Percentiles rank a stretch among this genome's conserved stretches.
Evolutionary conservation across 2,113 vertebrate genomes (phyloP).

Genomic region (Sinocyclocheilus grahami): DNA sequence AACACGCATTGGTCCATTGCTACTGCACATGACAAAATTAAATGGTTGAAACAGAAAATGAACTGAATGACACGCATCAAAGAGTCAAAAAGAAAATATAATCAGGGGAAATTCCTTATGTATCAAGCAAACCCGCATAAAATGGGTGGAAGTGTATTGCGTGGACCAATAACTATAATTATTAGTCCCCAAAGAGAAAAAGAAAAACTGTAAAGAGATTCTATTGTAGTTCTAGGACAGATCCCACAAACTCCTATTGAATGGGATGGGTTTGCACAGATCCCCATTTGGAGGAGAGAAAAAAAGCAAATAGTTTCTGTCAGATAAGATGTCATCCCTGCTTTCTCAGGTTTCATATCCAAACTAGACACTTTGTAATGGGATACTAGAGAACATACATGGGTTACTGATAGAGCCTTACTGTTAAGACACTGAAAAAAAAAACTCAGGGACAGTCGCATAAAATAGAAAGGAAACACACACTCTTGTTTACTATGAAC

Average conservation of each 20-base stretch:
- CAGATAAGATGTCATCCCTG: slow-evolving; percentile 10
- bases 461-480: not conserved
- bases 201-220: not conserved
- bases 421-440: not conserved
- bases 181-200: not conserved
- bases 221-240: not conserved
- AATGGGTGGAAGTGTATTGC: slow-evolving; percentile 12
- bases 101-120: not conserved
- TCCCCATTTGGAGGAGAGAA: not conserved
- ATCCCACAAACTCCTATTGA: not conserved
- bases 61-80: not conserved
- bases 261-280: slow-evolving; percentile 6
- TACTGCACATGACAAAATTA: not conserved
- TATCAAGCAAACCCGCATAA: not conserved
- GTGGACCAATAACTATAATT: not conserved
- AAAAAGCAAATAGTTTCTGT: slow-evolving; percentile 12
- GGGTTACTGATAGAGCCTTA: slow-evolving; percentile 13
- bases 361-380: not conserved
- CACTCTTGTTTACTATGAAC: too few species aligned
- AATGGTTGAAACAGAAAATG: not conserved
- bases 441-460: not conserved
- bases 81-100: not conserved
- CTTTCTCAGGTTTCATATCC: slow-evolving; percentile 19
- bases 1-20: not conserved
- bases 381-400: not conserved